These are phyloP conservation scores for Galerucella nymphaeae DNA, from an alignment of 2,888 invertebrate species.

Conservation along the genomic window DNA sequence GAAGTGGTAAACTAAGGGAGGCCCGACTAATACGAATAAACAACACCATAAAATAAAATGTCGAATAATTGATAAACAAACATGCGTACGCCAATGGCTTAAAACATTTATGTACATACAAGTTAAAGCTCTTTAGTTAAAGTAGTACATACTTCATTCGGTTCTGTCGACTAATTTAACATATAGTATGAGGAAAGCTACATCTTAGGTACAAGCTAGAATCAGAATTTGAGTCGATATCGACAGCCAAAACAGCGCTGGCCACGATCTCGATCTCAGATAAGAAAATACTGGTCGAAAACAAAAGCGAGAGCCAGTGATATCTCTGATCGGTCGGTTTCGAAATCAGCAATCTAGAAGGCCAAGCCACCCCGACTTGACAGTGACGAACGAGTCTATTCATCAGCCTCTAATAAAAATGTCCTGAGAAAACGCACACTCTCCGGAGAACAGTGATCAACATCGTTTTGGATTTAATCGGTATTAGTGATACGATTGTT, in stretches of 20 bases:
- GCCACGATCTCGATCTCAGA: conserved; percentile 48
- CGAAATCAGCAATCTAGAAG: conserved; percentile 49
- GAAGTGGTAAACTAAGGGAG: too few relatives aligned
- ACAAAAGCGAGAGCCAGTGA: conserved; percentile 44
- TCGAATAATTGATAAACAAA: not conserved
- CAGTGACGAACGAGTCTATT: conserved; percentile 56
- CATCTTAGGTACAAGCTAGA: conserved; percentile 6
- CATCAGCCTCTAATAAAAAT: conserved; percentile 55
- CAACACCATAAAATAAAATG: too few relatives aligned
- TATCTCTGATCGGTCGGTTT: conserved; percentile 42
- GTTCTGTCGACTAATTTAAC: conserved; percentile 18
- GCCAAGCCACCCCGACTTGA: conserved; percentile 54
- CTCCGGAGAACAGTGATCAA: conserved; percentile 29
- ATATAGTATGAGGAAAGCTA: conserved; percentile 15
- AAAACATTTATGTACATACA: not conserved
- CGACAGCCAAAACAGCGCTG: conserved; percentile 47
- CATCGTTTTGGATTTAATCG: conserved; percentile 24
- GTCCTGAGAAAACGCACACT: conserved; percentile 44
- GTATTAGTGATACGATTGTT: conserved; percentile 23
- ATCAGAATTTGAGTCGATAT: conserved; percentile 24
- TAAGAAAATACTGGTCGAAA: conserved; percentile 50
- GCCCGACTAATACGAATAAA: too few relatives aligned
- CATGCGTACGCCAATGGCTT: not conserved
- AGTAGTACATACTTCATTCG: conserved; percentile 21
- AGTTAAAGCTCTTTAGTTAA: conserved; percentile 10